Evolutionary conservation across 1,140 invertebrate species (phyloP).

Genomic region (Adoxophyes honmai): DNA sequence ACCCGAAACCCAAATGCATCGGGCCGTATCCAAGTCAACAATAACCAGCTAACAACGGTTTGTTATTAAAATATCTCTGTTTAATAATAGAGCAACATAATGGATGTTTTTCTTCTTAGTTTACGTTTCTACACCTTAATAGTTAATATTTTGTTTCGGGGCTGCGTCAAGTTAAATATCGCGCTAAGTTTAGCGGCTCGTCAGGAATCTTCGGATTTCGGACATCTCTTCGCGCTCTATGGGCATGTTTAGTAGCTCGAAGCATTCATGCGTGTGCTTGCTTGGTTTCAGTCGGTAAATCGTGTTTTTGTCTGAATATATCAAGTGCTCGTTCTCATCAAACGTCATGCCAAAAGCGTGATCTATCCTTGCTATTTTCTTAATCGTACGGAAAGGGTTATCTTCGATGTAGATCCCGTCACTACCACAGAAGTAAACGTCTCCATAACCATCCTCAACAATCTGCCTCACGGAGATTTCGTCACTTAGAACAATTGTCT

Average conservation of each 20-base stretch:
- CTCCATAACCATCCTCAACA: slow-evolving; percentile 53
- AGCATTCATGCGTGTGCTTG: slow-evolving; percentile 30
- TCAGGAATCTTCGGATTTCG: too few relatives aligned
- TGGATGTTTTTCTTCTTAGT: neutral
- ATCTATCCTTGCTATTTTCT: slow-evolving; percentile 42
- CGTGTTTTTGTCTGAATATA: slow-evolving; percentile 49
- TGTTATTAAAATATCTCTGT: neutral
- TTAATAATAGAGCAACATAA: neutral
- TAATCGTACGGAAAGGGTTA: slow-evolving; percentile 47
- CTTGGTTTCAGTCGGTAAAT: slow-evolving; percentile 49
- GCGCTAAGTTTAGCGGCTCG: too few relatives aligned
- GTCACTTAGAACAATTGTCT: slow-evolving; percentile 39
- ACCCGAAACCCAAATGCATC: too few relatives aligned
- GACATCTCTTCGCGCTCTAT: neutral
- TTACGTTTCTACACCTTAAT: too few relatives aligned
- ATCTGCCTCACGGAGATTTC: slow-evolving; percentile 46
- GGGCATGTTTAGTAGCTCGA: slow-evolving; percentile 6
- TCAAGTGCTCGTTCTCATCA: slow-evolving; percentile 44
- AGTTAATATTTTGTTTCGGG: neutral
- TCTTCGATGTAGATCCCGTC: slow-evolving; percentile 56
- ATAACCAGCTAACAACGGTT: too few relatives aligned
- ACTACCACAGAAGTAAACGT: slow-evolving; percentile 48
- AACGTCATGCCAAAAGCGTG: slow-evolving; percentile 55
- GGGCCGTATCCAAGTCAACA: too few relatives aligned
- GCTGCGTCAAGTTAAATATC: neutral